Evolutionary conservation across 1,140 invertebrate species (phyloP).

Genomic region (Platorchestia sp.): DNA sequence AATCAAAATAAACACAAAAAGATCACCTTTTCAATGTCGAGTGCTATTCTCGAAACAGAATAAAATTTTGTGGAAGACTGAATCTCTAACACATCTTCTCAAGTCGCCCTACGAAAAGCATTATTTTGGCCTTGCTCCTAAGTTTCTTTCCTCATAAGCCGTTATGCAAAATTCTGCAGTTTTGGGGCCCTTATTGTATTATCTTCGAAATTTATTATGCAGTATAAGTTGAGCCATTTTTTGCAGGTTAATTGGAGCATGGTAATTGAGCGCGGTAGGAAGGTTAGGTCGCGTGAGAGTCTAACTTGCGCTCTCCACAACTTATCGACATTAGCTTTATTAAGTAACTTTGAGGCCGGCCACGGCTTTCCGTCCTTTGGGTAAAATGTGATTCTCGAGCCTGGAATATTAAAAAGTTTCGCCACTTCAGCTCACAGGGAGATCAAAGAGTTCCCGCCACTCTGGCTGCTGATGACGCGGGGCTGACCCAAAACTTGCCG

Average conservation of each 20-base stretch:
- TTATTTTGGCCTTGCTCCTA: not conserved
- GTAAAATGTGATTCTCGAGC: not conserved
- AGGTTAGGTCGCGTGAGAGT: not conserved
- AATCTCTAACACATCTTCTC: not conserved
- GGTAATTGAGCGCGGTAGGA: not conserved
- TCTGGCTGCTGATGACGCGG: not conserved
- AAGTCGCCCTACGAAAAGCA: not conserved
- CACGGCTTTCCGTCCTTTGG: not conserved
- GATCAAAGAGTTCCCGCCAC: not conserved
- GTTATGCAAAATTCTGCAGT: not conserved
- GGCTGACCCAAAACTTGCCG: not conserved
- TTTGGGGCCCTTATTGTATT: not conserved
- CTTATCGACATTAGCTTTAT: slow-evolving; percentile 9
- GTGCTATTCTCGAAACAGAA: not conserved
- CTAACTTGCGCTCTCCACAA: not conserved
- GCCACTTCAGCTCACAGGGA: not conserved
- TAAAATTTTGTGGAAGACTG: not conserved
- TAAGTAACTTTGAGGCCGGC: not conserved
- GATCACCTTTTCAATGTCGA: not conserved
- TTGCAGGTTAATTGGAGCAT: not conserved
- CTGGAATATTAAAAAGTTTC: not conserved
- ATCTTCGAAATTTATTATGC: not conserved
- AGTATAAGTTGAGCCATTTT: slow-evolving; percentile 1
- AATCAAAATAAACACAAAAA: not conserved
- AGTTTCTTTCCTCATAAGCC: not conserved